Evolutionary conservation across 2,113 vertebrate species (phyloP).

Genomic region (Hyperoodon ampullatus): DNA sequence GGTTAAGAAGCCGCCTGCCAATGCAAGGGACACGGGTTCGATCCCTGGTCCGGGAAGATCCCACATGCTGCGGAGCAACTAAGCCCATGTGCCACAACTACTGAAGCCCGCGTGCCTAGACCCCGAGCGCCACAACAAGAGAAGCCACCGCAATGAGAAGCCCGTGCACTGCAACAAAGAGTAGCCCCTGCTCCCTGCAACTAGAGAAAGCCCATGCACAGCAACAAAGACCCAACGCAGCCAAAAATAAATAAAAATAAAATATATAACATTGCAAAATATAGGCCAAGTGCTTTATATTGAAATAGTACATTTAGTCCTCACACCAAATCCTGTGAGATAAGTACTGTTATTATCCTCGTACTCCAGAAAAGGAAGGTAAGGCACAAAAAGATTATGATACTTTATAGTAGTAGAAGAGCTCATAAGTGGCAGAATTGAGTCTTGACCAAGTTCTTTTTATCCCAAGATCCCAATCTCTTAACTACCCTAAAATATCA

Average conservation of each 20-base stretch:
- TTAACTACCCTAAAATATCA: background rate
- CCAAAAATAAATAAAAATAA: background rate
- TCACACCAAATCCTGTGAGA: background rate
- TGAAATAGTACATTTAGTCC: background rate
- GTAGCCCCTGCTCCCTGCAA: no score
- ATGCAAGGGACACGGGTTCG: no score
- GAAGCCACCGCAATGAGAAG: no score
- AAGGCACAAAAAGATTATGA: background rate
- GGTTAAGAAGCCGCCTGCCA: no score
- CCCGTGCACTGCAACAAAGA: no score
- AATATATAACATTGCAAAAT: background rate
- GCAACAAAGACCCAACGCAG: no score
- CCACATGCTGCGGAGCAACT: no score
- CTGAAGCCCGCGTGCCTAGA: no score
- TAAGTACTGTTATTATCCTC: background rate
- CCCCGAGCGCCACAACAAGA: no score
- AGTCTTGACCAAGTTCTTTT: background rate
- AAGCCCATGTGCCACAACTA: no score
- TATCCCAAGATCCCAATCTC: background rate
- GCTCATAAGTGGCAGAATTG: background rate
- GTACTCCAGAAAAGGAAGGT: constrained; percentile 10
- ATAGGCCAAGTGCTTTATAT: background rate
- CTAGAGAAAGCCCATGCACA: no score
- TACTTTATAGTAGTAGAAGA: background rate
- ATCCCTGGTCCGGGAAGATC: no score